Percentiles rank a stretch among this genome's conserved stretches.
phyloP scores from a whole-genome alignment of 2,888 invertebrate genomes.

The Molanna angustata region DNA sequence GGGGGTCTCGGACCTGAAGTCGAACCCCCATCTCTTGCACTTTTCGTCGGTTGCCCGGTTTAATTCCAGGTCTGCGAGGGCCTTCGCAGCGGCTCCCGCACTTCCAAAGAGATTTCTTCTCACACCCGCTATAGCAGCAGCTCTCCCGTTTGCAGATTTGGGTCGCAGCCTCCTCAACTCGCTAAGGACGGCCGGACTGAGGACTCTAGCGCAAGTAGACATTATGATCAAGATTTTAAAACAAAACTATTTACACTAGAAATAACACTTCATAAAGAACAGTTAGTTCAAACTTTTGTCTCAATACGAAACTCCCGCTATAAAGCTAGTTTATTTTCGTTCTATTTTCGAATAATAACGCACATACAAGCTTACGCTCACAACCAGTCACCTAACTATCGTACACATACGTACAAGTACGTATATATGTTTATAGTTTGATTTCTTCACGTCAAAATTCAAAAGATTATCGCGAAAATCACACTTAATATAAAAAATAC shows the following conservation, averaged over 20 bases:
- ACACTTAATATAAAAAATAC: too few species aligned
- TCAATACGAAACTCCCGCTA: neutral
- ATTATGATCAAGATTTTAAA: neutral
- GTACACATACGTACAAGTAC: neutral
- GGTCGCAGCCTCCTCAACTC: slow-evolving; percentile 6
- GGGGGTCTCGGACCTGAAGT: slow-evolving; percentile 17
- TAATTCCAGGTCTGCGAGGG: slow-evolving; percentile 4
- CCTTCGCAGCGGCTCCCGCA: slow-evolving; percentile 6
- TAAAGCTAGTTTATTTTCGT: neutral
- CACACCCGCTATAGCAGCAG: slow-evolving; percentile 7
- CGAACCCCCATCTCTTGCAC: slow-evolving; percentile 14
- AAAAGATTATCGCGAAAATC: too few species aligned
- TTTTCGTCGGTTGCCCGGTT: neutral
- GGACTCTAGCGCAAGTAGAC: slow-evolving; percentile 9
- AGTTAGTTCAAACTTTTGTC: neutral
- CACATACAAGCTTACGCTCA: neutral
- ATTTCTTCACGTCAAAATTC: too few species aligned
- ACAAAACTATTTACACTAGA: neutral
- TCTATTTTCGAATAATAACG: neutral
- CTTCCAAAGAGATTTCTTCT: slow-evolving; percentile 20
- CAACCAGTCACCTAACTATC: too few species aligned
- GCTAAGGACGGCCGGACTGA: slow-evolving; percentile 12
- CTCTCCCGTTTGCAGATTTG: neutral
- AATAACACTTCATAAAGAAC: neutral
- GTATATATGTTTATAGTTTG: neutral